A percentile compares a stretch with the other conserved stretches of the same genome.
Conservation (phyloP, 2,113 vertebrate genomes). For the Cariama cristata region DNA sequence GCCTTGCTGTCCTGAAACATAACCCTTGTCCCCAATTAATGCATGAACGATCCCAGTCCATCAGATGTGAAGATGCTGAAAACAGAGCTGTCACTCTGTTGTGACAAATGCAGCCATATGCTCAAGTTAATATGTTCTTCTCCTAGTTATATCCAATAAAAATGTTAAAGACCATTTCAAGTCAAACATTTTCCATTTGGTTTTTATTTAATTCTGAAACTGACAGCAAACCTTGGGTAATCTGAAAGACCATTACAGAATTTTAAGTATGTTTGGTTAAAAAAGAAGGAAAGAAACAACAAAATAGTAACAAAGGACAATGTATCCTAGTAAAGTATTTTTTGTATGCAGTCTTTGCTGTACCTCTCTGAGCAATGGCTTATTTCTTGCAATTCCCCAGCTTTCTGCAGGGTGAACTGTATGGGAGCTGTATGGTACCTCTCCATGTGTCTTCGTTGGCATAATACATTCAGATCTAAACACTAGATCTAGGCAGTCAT, state of each 20-base stretch:
- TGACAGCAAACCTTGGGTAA: not conserved
- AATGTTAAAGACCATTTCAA: not conserved
- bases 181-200: not conserved
- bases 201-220: not conserved
- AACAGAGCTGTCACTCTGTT: not conserved
- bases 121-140: not conserved
- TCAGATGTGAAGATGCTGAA: not conserved
- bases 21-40: not conserved
- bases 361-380: not conserved
- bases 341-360: not conserved
- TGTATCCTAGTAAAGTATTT: not conserved
- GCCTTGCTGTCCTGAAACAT: not conserved
- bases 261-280: not conserved
- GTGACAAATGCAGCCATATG: not conserved
- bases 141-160: not conserved
- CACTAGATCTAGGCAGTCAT: not conserved
- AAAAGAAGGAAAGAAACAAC: not conserved
- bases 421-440: not conserved
- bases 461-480: not conserved
- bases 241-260: not conserved
- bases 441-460: not conserved
- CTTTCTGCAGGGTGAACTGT: not conserved
- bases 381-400: not conserved
- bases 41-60: accelerated
- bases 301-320: not conserved